Evolutionary conservation across 1,140 invertebrate genomes (phyloP).

Genomic region (Meloidogyne floridensis): DNA sequence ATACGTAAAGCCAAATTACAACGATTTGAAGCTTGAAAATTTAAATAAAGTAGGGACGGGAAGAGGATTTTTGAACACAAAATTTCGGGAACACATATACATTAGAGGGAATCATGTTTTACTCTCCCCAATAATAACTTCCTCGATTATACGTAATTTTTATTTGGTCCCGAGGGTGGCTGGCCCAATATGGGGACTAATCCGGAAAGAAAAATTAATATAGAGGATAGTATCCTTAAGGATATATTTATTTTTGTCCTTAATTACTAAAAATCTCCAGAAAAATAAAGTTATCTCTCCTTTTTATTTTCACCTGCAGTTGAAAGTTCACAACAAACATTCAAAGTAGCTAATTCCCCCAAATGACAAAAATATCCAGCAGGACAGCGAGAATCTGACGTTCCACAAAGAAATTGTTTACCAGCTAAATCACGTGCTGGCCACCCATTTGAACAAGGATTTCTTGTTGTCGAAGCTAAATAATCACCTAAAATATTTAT

Average conservation of each 20-base stretch:
- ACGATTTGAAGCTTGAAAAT: conserved; percentile 56
- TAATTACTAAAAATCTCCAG: background rate
- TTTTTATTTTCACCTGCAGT: conserved; percentile 31
- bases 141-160: too few relatives aligned
- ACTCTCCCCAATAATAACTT: too few relatives aligned
- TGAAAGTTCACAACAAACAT: conserved; percentile 54
- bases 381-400: conserved; percentile 47
- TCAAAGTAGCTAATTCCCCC: conserved; percentile 50
- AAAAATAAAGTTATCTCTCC: background rate
- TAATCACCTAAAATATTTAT: conserved; percentile 15
- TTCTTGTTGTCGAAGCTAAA: conserved; percentile 23
- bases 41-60: background rate
- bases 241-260: too few relatives aligned
- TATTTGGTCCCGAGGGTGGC: too few relatives aligned
- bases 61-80: too few relatives aligned
- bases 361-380: conserved; percentile 62
- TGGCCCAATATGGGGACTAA: too few relatives aligned
- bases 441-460: conserved; percentile 42
- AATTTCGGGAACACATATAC: too few relatives aligned
- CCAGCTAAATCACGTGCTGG: conserved; percentile 48
- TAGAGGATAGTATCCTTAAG: too few relatives aligned
- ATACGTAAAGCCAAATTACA: conserved; percentile 56
- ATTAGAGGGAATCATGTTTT: too few relatives aligned
- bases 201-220: too few relatives aligned
- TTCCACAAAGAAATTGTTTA: conserved; percentile 39